Percentiles rank a stretch among this genome's conserved stretches.
phyloP scores from a whole-genome alignment of 2,113 vertebrate genomes.

The Dipodomys merriami region DNA sequence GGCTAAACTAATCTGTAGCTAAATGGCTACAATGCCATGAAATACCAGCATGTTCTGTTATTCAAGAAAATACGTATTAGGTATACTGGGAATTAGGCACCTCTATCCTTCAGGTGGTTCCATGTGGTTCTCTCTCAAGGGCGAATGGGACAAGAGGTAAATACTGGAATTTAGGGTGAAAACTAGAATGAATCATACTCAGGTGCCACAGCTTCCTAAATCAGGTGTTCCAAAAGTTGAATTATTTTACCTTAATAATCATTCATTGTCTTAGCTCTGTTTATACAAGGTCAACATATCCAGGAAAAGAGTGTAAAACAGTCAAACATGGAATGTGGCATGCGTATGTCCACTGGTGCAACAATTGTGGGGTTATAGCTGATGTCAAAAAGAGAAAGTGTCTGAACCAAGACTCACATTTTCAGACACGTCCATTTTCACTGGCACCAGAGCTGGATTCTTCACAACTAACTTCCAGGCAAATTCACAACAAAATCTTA shows the following conservation, averaged over 20 bases:
- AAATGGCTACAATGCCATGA: neutral
- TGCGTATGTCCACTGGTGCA: neutral
- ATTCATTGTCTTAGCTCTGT: neutral
- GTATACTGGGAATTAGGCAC: neutral
- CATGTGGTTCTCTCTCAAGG: neutral
- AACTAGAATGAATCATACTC: neutral
- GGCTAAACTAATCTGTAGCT: neutral
- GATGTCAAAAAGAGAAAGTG: conserved; percentile 13
- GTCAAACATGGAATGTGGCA: neutral
- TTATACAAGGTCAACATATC: neutral
- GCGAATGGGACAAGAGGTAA: neutral
- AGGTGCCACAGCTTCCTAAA: neutral
- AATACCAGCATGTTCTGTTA: neutral
- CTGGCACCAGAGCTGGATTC: neutral
- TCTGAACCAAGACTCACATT: neutral
- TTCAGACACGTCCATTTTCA: conserved; percentile 16
- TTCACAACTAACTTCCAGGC: neutral
- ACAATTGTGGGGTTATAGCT: neutral
- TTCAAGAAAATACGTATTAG: neutral
- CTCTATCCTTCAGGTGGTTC: neutral
- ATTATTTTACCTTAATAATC: neutral
- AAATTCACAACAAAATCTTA: conserved; percentile 28
- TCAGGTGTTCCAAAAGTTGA: neutral
- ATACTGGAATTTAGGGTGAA: neutral
- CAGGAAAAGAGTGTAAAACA: neutral